Percentiles rank a stretch among this genome's conserved stretches.
Evolutionary conservation across 2,797 vertebrate species (phyloP).

Genomic region (Mormyrus hasselquistii): DNA sequence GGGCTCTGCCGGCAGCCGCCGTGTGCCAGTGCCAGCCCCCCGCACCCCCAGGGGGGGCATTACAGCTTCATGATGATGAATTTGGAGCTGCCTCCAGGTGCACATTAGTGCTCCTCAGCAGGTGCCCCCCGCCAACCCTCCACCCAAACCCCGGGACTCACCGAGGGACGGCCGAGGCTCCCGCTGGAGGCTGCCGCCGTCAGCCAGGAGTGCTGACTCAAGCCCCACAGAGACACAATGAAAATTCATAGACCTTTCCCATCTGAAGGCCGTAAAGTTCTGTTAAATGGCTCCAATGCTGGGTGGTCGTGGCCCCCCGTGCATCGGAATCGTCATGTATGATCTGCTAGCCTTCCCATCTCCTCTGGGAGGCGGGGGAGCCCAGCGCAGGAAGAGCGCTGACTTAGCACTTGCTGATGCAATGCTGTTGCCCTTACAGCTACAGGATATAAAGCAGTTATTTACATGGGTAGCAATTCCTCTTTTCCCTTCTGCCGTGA

Average conservation of each 20-base stretch:
- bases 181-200: too few relatives aligned
- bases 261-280: not conserved
- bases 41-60: constrained; percentile 34
- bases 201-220: not conserved
- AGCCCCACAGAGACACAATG: not conserved
- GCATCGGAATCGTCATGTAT: not conserved
- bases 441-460: constrained; percentile 3
- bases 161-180: not conserved
- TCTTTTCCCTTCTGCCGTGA: not conserved
- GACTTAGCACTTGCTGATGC: constrained; percentile 1
- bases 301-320: not conserved
- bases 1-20: constrained; percentile 32
- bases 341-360: not conserved
- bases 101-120: constrained; percentile 42
- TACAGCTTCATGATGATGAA: constrained; percentile 48
- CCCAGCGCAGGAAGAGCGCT: not conserved
- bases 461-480: not conserved
- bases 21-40: constrained; percentile 21
- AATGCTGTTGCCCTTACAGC: not conserved
- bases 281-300: not conserved
- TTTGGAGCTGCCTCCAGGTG: constrained; percentile 34
- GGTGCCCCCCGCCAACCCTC: constrained; percentile 30
- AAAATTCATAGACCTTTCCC: not conserved
- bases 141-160: not conserved
- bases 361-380: not conserved